Evolutionary conservation across 2,797 vertebrate genomes (phyloP), one percentile per base, ranked within the genome.

Genomic region (Coranthus polyacanthus): DNA sequence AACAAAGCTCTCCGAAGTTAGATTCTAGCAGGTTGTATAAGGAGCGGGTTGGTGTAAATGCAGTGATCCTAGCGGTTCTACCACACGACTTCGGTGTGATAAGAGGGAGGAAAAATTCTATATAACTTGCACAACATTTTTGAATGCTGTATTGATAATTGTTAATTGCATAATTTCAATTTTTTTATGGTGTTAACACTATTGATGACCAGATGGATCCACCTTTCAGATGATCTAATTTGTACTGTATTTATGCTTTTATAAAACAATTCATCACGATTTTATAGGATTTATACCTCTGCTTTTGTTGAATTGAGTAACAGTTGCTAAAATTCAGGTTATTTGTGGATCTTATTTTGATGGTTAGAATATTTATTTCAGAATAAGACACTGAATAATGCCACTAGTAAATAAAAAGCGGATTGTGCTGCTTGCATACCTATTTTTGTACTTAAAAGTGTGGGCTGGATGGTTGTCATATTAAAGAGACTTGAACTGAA

Each of bases 241-340:
- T 78, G 55, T 78, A 81, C 68, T 89, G 78, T 88, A 86, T 80
- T 81, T 82, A 54, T 78, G 45, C 68, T 78, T 86, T 85, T 75
- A 70, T 68, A 58, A 51, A 71, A 45, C 3, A 2, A 21, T 75
- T 76, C 47, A 75, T 79, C 22, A 65, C 80, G 44, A 22, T 77
- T 84, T 75, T 44, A 50, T 45, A 20, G 12, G 10, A 38, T 46
- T 12, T 32, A n/a, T 55, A 41, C 56, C 41, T 39, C 2, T 37
- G 59, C n/a, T n/a, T n/a, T 58, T 16, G 24, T 36, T 37, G 13
- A 44, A 42, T 8, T 21, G 9, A 52, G 1, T 45, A 18, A 34
- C 9, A 56, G 16, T 42, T 72, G 16, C 38, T 56, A 2, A 34
- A 46, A 57, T 65, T 78, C 43, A 66, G 68, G 39, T 65, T 59